A percentile compares a stretch with the other conserved stretches of the same genome.
Conservation (phyloP, 2,797 vertebrate genomes). For the Malacoraja senta region DNA sequence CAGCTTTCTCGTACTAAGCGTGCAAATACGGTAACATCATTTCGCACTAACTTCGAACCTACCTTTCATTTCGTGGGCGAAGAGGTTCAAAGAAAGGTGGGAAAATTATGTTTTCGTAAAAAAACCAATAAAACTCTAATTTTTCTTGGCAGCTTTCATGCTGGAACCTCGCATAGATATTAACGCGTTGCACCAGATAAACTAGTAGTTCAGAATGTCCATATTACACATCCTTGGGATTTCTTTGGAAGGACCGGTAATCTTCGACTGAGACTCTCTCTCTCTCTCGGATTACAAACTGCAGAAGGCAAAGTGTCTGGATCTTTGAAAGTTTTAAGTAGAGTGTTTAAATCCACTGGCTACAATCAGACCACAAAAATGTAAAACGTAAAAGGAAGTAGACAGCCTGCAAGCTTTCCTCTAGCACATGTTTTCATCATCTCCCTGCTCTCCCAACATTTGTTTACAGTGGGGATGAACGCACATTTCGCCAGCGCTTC, state of each 20-base stretch:
- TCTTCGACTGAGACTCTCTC: not conserved
- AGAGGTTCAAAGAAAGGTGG: not conserved
- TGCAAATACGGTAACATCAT: not conserved
- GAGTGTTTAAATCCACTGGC: constrained; percentile 41
- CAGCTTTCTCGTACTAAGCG: not conserved
- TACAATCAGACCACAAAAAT: constrained; percentile 47
- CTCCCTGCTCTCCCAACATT: constrained; percentile 48
- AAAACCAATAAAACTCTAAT: not conserved
- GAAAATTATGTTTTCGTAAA: not conserved
- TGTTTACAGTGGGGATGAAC: not conserved
- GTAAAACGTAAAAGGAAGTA: constrained; percentile 56
- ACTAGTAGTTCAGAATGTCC: not conserved
- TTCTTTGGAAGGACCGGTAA: not conserved
- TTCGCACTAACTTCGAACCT: constrained; percentile 6
- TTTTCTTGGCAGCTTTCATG: not conserved
- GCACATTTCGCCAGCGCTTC: not conserved
- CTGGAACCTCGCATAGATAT: not conserved
- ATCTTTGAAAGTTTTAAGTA: constrained; percentile 6
- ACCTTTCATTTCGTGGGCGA: constrained; percentile 34
- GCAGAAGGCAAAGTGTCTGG: constrained; percentile 10
- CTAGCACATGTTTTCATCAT: constrained; percentile 66
- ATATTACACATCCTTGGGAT: not conserved
- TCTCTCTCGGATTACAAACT: constrained; percentile 2
- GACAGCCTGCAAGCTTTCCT: constrained; percentile 49
- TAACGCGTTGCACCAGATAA: not conserved